Evolutionary conservation across 2,888 invertebrate genomes (phyloP).

Genomic region (Netelia melanura): DNA sequence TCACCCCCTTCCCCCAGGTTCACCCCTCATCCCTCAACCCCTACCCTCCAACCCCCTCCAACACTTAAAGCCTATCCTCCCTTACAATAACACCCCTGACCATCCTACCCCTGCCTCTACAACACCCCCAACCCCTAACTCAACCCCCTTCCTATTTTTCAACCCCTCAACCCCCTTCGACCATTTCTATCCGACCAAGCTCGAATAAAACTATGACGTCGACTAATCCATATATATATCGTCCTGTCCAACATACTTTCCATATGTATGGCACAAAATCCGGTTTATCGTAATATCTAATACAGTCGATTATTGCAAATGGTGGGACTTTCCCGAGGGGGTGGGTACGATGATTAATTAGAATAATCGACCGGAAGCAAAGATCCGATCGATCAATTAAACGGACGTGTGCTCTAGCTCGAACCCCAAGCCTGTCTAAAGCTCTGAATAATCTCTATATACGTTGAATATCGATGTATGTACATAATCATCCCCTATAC

Average conservation of each 20-base stretch:
- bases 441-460: background rate
- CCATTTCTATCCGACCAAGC: background rate
- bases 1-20: background rate
- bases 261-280: background rate
- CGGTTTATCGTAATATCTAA: background rate
- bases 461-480: slow-evolving; percentile 3
- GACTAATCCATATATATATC: background rate
- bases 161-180: background rate
- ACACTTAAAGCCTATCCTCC: too few species aligned
- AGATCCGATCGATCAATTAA: slow-evolving; percentile 57
- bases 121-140: background rate
- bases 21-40: too few species aligned
- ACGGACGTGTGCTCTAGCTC: slow-evolving; percentile 41
- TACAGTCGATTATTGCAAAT: slow-evolving; percentile 59
- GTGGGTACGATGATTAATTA: slow-evolving; percentile 57
- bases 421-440: slow-evolving; percentile 5
- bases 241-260: background rate
- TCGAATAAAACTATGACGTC: background rate
- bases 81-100: too few species aligned
- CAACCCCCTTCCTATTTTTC: background rate
- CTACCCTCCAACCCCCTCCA: too few species aligned
- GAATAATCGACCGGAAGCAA: slow-evolving; percentile 46
- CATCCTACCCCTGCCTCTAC: background rate
- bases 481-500: background rate
- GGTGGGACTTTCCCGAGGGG: background rate